These are phyloP conservation scores for Nothobranchius furzeri DNA, from an alignment of 2,113 vertebrate genomes.

Conservation along the genomic window DNA sequence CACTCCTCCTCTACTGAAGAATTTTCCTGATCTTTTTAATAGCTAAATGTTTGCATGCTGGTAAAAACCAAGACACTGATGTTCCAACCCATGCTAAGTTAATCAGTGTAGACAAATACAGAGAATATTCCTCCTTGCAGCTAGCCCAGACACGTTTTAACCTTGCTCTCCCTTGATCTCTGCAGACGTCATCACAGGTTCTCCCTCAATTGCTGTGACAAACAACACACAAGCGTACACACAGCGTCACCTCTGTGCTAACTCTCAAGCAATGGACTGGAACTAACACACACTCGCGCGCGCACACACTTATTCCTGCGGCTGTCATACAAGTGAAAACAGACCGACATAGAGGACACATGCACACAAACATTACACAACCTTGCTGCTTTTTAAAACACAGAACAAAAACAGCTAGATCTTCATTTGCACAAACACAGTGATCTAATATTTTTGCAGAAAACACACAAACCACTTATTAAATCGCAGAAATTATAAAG, in stretches of 20 bases:
- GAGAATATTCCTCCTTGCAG: conserved; percentile 31
- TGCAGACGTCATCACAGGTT: conserved; percentile 36
- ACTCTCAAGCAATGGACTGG: conserved; percentile 82
- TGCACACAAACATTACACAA: conserved; percentile 24
- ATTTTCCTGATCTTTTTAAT: background rate
- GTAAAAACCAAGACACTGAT: conserved; percentile 23
- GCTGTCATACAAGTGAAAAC: conserved; percentile 31
- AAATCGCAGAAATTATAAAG: background rate
- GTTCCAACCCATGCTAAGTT: conserved; percentile 19
- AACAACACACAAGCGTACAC: conserved; percentile 15
- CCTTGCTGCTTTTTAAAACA: conserved; percentile 22
- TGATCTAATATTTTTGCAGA: conserved; percentile 3
- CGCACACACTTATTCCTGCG: conserved; percentile 34
- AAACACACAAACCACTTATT: background rate
- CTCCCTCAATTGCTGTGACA: conserved; percentile 40
- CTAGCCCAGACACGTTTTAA: conserved; percentile 32
- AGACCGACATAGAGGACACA: conserved; percentile 13
- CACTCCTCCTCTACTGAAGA: background rate
- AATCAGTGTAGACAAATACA: conserved; percentile 28
- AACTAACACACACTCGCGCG: conserved; percentile 63
- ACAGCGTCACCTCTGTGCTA: conserved; percentile 77
- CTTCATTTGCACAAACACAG: conserved; percentile 35
- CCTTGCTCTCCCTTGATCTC: conserved; percentile 63
- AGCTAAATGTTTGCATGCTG: background rate
- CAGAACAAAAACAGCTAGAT: conserved; percentile 13